Evolutionary conservation across 2,113 vertebrate species (phyloP).

Genomic region (Sialia sialis): DNA sequence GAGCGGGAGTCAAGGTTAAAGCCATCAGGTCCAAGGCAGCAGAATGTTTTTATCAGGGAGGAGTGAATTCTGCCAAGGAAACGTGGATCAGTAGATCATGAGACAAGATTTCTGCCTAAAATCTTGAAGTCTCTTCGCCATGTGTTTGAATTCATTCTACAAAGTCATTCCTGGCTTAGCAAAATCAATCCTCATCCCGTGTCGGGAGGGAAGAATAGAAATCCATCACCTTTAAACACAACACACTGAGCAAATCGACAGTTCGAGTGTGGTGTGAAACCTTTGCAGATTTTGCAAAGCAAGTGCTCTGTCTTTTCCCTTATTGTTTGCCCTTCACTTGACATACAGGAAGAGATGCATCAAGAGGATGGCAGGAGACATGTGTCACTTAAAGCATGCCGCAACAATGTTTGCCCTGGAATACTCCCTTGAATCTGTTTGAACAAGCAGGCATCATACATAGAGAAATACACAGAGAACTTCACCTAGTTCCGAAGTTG

Average conservation of each 20-base stretch:
- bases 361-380: slow-evolving; percentile 43
- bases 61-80: background rate
- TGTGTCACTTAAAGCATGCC: slow-evolving; percentile 32
- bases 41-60: background rate
- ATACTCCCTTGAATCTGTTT: slow-evolving; percentile 13
- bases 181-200: slow-evolving; percentile 31
- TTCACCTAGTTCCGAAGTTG: slow-evolving; percentile 64
- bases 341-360: slow-evolving; percentile 70
- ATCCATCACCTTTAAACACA: background rate
- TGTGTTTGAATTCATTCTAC: slow-evolving; percentile 43
- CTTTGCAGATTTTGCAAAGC: slow-evolving; percentile 35
- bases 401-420: slow-evolving; percentile 17
- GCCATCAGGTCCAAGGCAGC: slow-evolving; percentile 10
- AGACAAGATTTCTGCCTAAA: slow-evolving; percentile 14
- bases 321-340: slow-evolving; percentile 79
- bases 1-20: slow-evolving; percentile 77
- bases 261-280: background rate
- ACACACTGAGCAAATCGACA: background rate
- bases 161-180: slow-evolving; percentile 38
- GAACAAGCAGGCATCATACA: slow-evolving; percentile 47
- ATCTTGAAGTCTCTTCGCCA: background rate
- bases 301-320: slow-evolving; percentile 42
- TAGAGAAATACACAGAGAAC: background rate
- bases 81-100: background rate
- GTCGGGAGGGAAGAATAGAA: background rate